These are phyloP conservation scores for Nestor notabilis DNA, from an alignment of 2,113 vertebrate species.

Conservation along the genomic window DNA sequence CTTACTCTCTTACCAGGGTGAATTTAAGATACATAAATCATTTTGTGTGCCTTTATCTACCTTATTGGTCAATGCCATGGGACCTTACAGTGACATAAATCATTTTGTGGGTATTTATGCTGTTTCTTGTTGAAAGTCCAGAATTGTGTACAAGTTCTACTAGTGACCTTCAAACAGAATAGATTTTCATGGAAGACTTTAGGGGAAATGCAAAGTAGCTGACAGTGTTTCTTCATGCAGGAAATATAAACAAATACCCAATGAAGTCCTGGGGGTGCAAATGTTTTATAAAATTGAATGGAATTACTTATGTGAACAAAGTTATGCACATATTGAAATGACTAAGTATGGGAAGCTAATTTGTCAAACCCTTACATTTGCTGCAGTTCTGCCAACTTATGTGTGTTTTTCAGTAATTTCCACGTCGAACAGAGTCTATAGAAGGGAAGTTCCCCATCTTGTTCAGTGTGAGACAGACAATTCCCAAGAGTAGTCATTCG, in stretches of 20 bases:
- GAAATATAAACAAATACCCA: not conserved
- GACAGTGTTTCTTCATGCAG: not conserved
- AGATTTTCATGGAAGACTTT: not conserved
- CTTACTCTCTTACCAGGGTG: not conserved
- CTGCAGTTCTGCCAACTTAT: not conserved
- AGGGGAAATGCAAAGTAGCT: not conserved
- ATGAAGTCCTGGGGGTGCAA: not conserved
- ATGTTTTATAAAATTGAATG: not conserved
- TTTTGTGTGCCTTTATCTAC: not conserved
- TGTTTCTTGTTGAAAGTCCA: not conserved
- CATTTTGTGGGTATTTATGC: not conserved
- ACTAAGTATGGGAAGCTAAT: not conserved
- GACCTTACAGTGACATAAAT: not conserved
- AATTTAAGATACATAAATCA: conserved; percentile 12
- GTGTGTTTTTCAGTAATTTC: not conserved
- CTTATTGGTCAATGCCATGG: not conserved
- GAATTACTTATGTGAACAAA: not conserved
- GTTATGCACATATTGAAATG: not conserved
- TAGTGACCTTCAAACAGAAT: not conserved
- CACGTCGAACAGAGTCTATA: not conserved
- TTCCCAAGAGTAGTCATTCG: not conserved
- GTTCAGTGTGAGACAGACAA: not conserved
- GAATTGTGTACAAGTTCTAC: not conserved
- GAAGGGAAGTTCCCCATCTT: not conserved
- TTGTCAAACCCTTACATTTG: not conserved